A percentile compares a stretch with the other conserved stretches of the same genome.
These are phyloP conservation scores for Phaedon cochleariae DNA, from an alignment of 2,888 invertebrate genomes.

Conservation along the genomic window DNA sequence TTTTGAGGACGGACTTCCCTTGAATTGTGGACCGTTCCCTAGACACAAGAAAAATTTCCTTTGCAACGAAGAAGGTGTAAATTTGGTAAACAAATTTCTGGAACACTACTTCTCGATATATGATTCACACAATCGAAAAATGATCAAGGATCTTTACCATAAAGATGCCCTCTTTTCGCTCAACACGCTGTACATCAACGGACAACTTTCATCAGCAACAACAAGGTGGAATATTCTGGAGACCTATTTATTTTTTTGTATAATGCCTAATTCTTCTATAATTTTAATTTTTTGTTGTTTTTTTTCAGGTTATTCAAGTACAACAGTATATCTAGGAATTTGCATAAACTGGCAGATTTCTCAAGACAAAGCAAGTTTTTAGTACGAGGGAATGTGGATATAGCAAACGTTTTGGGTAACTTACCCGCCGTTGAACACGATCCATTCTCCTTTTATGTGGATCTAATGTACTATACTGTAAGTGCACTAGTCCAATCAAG, in stretches of 20 bases:
- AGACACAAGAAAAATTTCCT: conserved; percentile 65
- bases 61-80: conserved; percentile 60
- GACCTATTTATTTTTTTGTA: not conserved
- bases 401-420: conserved; percentile 63
- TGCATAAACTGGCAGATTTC: conserved; percentile 59
- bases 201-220: conserved; percentile 52
- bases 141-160: conserved; percentile 70
- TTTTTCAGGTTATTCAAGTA: conserved; percentile 57
- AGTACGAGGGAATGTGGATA: conserved; percentile 51
- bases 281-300: not conserved
- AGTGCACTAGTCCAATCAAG: conserved; percentile 52
- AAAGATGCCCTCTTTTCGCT: conserved; percentile 71
- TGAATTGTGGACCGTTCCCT: conserved; percentile 61
- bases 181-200: conserved; percentile 57
- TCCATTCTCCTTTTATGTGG: conserved; percentile 71
- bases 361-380: conserved; percentile 53
- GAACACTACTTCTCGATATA: conserved; percentile 73
- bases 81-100: conserved; percentile 70
- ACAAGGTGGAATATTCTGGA: conserved; percentile 49
- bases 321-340: conserved; percentile 63
- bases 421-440: conserved; percentile 74
- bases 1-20: conserved; percentile 66
- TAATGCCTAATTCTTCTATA: not conserved
- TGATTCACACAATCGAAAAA: conserved; percentile 68
- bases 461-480: conserved; percentile 71